A percentile compares a stretch with the other conserved stretches of the same genome.
Conservation (phyloP, 2,888 invertebrate species). For the Drosophila robusta region DNA sequence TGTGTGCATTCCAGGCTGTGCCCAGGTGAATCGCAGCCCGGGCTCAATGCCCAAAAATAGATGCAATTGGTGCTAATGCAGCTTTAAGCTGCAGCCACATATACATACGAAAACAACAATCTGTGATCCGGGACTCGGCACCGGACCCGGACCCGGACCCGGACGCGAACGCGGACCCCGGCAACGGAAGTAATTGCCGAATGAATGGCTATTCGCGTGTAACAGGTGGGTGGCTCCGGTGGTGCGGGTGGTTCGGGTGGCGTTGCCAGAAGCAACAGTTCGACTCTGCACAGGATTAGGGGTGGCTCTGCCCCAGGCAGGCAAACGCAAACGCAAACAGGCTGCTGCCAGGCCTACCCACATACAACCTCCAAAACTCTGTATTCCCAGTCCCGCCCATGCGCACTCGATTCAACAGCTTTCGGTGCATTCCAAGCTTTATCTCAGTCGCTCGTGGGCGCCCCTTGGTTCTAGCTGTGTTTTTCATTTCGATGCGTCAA, state of each 20-base stretch:
- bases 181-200: slow-evolving; percentile 50
- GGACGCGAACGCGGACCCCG: no score
- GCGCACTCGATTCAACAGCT: slow-evolving; percentile 35
- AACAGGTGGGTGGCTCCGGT: slow-evolving; percentile 46
- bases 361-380: slow-evolving; percentile 1
- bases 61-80: slow-evolving; percentile 37
- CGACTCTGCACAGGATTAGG: slow-evolving; percentile 16
- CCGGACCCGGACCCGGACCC: slow-evolving; percentile 12
- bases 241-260: slow-evolving; percentile 9
- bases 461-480: slow-evolving; percentile 32
- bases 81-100: slow-evolving; percentile 29
- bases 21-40: slow-evolving; percentile 4
- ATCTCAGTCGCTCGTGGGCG: slow-evolving; percentile 24
- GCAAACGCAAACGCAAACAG: slow-evolving; percentile 17
- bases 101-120: background rate
- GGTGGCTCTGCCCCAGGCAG: slow-evolving; percentile 30
- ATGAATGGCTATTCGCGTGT: slow-evolving; percentile 36
- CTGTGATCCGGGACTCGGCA: slow-evolving; percentile 3
- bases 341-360: slow-evolving; percentile 39
- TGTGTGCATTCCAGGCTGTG: slow-evolving; percentile 10
- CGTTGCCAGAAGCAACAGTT: slow-evolving; percentile 51
- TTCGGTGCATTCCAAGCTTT: slow-evolving; percentile 40
- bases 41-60: slow-evolving; percentile 47
- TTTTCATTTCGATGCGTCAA: slow-evolving; percentile 16
- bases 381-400: slow-evolving; percentile 27